Base-by-base conservation (phyloP, 2,888 invertebrate genomes). In the Parnassius apollo region DNA sequence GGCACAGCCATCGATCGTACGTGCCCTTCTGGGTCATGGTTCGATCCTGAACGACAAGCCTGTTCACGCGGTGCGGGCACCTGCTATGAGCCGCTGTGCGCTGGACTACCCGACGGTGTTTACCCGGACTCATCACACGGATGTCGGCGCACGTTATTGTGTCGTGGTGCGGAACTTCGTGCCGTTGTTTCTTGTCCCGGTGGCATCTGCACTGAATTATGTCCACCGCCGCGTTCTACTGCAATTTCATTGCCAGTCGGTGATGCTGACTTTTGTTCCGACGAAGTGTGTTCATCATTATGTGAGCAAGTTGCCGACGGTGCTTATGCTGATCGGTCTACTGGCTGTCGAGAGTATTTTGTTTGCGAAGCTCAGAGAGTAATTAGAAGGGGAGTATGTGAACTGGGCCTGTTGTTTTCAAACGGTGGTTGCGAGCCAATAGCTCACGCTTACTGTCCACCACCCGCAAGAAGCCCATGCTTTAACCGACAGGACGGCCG, bases 31-130 rank as follows among this genome's bases (percentile, higher is more conserved):
- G 93, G 92, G 22, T 87, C 93, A 9, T 92, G 93, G 86, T 94
- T 93, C 77, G 93, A 93, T 74, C 85, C 90, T 58, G 89, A 88
- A 65, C 84, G 85, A 10, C 93, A 93, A 74, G 91, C 90, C 35
- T 93, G 93, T 75, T 88, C 88, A 22, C 86, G 91, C 66, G 90
- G 91, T 53, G 89, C 93, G 71, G 93, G 93, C 57, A 87, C 91
- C 35, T 94, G 94, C 80, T 93, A 93, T 78, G 94, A 94, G 70
- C 93, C 93, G 12, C 85, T 93, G 50, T 94, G 94, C 75, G 88
- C 92, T 9, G 93, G 93, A 1, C 82, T 93, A 50, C 85, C 91
- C 1, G 93, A 94, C 76, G 94, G 94, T 0, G 78, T 85, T 51
- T 93, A 93, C 74, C 90, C 93, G 35, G 94, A 94, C 75, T 85